A percentile compares a stretch with the other conserved stretches of the same genome.
Conservation (phyloP, 53 echinoderm and acorn worm species). For the Zoroaster sp. region DNA sequence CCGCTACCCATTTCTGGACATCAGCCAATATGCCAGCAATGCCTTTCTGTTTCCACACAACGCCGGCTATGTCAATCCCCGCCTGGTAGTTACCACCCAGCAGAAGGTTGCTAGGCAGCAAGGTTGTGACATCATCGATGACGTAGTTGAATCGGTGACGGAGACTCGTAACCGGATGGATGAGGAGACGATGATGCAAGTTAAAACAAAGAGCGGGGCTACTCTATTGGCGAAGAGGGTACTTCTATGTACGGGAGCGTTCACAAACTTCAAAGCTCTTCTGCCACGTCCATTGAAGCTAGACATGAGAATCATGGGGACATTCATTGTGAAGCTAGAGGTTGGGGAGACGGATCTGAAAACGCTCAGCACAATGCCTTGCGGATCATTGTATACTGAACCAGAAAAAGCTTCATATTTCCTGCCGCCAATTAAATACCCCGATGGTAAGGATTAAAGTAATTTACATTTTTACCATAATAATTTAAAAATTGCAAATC, state of each 20-base stretch:
- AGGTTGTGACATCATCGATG: conserved; percentile 67
- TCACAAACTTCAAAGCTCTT: conserved; percentile 53
- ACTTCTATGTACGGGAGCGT: conserved; percentile 69
- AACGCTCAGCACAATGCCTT: conserved; percentile 52
- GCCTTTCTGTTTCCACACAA: conserved; percentile 16
- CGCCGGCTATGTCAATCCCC: conserved; percentile 60
- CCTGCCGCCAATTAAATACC: conserved; percentile 70
- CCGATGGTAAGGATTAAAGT: conserved; percentile 61
- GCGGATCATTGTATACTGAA: background rate
- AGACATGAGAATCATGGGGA: conserved; percentile 7
- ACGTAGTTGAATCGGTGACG: conserved; percentile 56
- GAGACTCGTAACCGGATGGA: background rate
- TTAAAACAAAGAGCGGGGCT: conserved; percentile 34
- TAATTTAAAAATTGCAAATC: background rate
- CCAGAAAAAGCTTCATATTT: conserved; percentile 22
- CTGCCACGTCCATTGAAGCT: conserved; percentile 41
- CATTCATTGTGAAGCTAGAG: conserved; percentile 13
- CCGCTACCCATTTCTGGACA: conserved; percentile 51
- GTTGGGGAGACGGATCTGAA: background rate
- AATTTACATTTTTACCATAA: background rate
- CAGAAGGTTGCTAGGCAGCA: conserved; percentile 48
- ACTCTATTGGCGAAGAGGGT: conserved; percentile 40
- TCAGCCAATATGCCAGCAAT: background rate
- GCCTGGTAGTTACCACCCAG: conserved; percentile 57
- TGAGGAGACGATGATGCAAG: background rate